These are phyloP conservation scores for Hemichromis elongatus DNA, from an alignment of 2,113 vertebrate genomes.

Conservation along the genomic window DNA sequence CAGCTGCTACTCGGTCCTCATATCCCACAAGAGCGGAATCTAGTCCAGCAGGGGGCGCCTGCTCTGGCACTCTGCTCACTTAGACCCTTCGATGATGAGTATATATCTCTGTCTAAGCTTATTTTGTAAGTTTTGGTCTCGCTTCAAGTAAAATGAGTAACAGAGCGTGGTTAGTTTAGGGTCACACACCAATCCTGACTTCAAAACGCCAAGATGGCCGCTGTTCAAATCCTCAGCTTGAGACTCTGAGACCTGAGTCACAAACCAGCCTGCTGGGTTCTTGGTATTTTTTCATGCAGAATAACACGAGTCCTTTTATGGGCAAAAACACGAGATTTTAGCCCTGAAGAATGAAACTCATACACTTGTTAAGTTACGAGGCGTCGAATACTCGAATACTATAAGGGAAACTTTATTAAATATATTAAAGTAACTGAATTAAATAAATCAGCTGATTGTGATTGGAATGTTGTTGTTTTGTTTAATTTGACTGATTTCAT, in stretches of 20 bases:
- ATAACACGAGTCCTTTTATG: background rate
- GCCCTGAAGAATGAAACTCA: background rate
- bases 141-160: background rate
- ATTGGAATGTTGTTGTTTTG: background rate
- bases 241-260: rapidly evolving
- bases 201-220: background rate
- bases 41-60: background rate
- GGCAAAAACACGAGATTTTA: background rate
- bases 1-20: background rate
- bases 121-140: background rate
- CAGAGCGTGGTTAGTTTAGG: too few species aligned
- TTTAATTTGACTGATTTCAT: background rate
- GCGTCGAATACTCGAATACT: background rate
- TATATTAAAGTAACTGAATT: background rate
- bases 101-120: background rate
- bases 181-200: too few species aligned
- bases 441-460: background rate
- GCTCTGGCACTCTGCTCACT: background rate
- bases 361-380: rapidly evolving
- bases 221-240: background rate
- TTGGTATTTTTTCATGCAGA: background rate
- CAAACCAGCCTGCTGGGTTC: background rate
- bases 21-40: background rate
- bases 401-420: background rate
- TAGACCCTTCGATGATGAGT: background rate